phyloP scores from a whole-genome alignment of 2,888 invertebrate genomes.

The Busseola fusca region DNA sequence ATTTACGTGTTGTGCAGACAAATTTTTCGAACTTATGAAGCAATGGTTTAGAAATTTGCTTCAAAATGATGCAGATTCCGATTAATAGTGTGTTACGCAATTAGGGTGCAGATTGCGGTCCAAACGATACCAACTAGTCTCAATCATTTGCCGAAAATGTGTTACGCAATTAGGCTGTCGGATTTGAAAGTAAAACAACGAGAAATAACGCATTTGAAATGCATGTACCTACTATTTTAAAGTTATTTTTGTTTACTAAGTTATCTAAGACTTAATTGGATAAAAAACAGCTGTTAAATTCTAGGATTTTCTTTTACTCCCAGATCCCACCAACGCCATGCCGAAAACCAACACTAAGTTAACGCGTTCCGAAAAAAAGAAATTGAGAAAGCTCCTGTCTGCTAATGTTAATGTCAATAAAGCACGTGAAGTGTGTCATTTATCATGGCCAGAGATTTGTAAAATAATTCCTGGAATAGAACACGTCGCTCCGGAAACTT shows the following conservation, averaged over 20 bases:
- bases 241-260: neutral
- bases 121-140: too few species aligned
- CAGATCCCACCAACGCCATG: conserved; percentile 45
- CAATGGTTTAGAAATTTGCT: too few species aligned
- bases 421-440: conserved; percentile 14
- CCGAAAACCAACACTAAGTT: neutral
- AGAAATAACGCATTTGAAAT: neutral
- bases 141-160: too few species aligned
- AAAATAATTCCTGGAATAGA: conserved; percentile 15
- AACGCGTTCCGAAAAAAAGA: neutral
- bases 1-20: too few species aligned
- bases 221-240: neutral
- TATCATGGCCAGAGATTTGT: conserved; percentile 24
- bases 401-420: conserved; percentile 27
- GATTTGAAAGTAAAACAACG: neutral
- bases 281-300: conserved; percentile 35
- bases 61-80: too few species aligned
- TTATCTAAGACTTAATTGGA: neutral
- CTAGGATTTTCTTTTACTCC: conserved; percentile 52
- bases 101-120: too few species aligned
- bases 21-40: too few species aligned
- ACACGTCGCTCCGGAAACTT: neutral
- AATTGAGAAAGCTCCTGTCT: conserved; percentile 11
- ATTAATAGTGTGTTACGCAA: too few species aligned
- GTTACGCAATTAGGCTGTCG: too few species aligned